Conservation (phyloP, 2,797 vertebrate species). For the Helostoma temminkii region DNA sequence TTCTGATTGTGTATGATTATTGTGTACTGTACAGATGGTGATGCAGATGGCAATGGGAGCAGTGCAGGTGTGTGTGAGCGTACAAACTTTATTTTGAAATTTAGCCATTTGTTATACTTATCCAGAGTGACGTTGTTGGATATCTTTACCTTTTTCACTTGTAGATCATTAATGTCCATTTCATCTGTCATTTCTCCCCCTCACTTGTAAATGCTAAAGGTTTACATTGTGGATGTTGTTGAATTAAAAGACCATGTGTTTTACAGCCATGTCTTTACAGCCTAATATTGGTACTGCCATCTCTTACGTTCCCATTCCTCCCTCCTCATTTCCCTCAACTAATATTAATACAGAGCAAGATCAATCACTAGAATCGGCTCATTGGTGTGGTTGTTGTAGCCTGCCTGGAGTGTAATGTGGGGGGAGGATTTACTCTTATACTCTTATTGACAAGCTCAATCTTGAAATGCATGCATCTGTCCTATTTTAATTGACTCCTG, state of each 20-base stretch:
- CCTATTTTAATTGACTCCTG: neutral
- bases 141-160: neutral
- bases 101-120: conserved; percentile 39
- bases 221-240: conserved; percentile 21
- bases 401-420: conserved; percentile 8
- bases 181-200: conserved; percentile 27
- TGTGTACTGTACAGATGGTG: conserved; percentile 86
- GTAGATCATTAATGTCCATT: conserved; percentile 37
- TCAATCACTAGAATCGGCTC: conserved; percentile 1
- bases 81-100: conserved; percentile 42
- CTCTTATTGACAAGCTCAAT: neutral
- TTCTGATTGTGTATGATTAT: conserved; percentile 75
- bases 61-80: conserved; percentile 81
- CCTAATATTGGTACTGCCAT: conserved; percentile 1
- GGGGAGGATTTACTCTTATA: neutral
- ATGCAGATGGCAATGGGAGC: conserved; percentile 86
- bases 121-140: conserved; percentile 49
- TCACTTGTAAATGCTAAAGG: conserved; percentile 8
- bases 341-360: neutral
- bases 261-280: neutral
- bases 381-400: conserved; percentile 10
- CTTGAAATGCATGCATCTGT: conserved; percentile 41
- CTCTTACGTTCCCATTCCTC: conserved; percentile 7
- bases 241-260: neutral
- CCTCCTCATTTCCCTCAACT: conserved; percentile 6